Evolutionary conservation across 2,888 invertebrate genomes (phyloP).

Genomic region (Pseudoips prasinana): DNA sequence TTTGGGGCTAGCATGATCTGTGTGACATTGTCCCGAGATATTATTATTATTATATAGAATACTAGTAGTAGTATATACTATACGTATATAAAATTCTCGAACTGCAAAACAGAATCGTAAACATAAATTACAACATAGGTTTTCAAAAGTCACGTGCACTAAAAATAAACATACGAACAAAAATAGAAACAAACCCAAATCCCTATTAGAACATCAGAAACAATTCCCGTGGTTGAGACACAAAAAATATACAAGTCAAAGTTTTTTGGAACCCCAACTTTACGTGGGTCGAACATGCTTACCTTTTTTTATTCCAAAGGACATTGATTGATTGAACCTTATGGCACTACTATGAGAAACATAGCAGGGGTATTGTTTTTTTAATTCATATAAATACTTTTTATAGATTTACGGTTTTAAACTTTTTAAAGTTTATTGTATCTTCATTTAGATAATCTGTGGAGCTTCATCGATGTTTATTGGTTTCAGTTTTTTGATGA

Average conservation of each 20-base stretch:
- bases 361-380: constrained; percentile 70
- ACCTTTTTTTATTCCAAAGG: constrained; percentile 72
- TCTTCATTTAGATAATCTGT: constrained; percentile 68
- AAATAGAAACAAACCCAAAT: constrained; percentile 50
- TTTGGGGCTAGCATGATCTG: too few species aligned
- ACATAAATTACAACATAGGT: too few species aligned
- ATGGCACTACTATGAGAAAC: constrained; percentile 72
- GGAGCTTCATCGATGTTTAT: constrained; percentile 36
- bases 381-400: constrained; percentile 42
- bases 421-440: constrained; percentile 65
- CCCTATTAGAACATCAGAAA: constrained; percentile 61
- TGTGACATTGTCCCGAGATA: too few species aligned
- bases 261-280: constrained; percentile 69
- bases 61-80: too few species aligned
- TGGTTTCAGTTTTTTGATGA: constrained; percentile 16
- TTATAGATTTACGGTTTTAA: constrained; percentile 43
- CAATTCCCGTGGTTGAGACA: constrained; percentile 57
- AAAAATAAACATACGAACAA: constrained; percentile 32
- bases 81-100: too few species aligned
- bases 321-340: constrained; percentile 81
- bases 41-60: too few species aligned
- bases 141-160: constrained; percentile 7
- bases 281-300: constrained; percentile 74
- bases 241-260: constrained; percentile 65
- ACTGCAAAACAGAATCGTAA: too few species aligned